Percentiles rank a stretch among this genome's conserved stretches.
These are phyloP conservation scores for Neofelis nebulosa DNA, from an alignment of 2,113 vertebrate genomes.

Conservation along the genomic window DNA sequence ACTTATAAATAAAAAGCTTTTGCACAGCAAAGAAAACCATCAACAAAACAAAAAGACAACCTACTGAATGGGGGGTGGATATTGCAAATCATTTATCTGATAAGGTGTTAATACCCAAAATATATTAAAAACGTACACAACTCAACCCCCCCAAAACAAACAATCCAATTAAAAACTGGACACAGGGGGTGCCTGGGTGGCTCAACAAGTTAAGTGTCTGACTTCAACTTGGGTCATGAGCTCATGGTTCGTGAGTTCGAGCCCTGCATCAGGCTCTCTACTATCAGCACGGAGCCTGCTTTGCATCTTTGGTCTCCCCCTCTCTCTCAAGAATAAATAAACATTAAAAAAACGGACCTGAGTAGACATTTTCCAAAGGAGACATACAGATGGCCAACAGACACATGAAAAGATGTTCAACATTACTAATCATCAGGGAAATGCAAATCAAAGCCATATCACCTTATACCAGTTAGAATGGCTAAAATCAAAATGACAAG, in stretches of 20 bases:
- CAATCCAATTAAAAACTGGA: background rate
- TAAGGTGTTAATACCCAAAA: background rate
- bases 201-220: too few species aligned
- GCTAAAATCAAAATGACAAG: background rate
- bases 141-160: background rate
- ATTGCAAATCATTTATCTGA: background rate
- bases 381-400: background rate
- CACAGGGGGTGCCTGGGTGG: background rate
- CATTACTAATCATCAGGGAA: background rate
- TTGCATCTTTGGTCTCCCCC: too few species aligned
- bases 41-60: background rate
- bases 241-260: too few species aligned
- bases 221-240: too few species aligned
- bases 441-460: background rate
- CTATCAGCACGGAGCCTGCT: too few species aligned
- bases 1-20: background rate
- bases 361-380: background rate
- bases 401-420: background rate
- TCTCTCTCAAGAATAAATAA: too few species aligned
- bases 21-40: background rate
- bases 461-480: background rate
- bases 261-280: too few species aligned
- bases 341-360: background rate
- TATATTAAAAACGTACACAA: background rate
- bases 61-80: background rate